Conservation (phyloP, 2,888 invertebrate species). For the Monopis laevigella region DNA sequence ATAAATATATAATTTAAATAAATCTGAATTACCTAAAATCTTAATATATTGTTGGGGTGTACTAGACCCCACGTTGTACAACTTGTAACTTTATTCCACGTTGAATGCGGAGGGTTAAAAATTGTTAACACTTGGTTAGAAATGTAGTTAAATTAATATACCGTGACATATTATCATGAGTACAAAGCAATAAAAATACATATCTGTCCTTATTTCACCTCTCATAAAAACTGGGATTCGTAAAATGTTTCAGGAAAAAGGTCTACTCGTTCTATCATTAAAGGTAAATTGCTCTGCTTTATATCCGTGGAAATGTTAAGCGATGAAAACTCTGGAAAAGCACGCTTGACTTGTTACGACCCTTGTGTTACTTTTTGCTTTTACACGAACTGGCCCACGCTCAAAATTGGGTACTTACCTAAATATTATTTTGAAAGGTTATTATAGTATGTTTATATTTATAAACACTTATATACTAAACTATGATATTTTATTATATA, state of each 20-base stretch:
- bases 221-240: slow-evolving; percentile 50
- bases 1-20: no score
- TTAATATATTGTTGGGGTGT: no score
- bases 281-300: slow-evolving; percentile 55
- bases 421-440: no score
- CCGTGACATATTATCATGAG: slow-evolving; percentile 5
- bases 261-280: slow-evolving; percentile 52
- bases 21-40: no score
- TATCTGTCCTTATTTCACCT: slow-evolving; percentile 51
- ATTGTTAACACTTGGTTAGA: background rate
- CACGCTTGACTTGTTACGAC: slow-evolving; percentile 28
- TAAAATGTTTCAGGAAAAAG: slow-evolving; percentile 55
- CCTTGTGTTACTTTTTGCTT: slow-evolving; percentile 6
- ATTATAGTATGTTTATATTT: no score
- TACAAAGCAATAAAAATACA: slow-evolving; percentile 53
- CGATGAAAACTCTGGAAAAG: slow-evolving; percentile 39
- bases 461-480: no score
- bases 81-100: no score
- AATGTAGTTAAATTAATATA: slow-evolving; percentile 4
- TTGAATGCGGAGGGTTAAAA: no score
- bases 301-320: slow-evolving; percentile 48
- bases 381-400: no score
- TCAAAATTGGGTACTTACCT: no score
- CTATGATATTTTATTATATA: no score
- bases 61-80: no score